These are phyloP conservation scores for Erythrolamprus reginae DNA, from an alignment of 2,113 vertebrate genomes.

Conservation along the genomic window DNA sequence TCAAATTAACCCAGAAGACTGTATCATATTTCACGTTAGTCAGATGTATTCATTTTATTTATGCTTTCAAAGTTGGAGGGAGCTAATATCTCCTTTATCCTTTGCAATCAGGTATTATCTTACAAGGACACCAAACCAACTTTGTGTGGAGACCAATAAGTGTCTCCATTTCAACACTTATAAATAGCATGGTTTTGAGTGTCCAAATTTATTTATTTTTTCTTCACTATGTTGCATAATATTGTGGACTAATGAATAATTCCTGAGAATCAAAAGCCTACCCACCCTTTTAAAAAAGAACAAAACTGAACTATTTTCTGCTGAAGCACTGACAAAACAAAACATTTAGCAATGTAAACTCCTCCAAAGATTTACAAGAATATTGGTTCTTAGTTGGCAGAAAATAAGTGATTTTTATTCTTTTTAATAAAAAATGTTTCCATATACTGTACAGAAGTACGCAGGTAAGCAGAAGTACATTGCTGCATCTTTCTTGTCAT, in stretches of 20 bases:
- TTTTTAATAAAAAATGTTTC: background rate
- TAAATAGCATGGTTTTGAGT: background rate
- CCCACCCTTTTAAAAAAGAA: background rate
- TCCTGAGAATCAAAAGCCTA: background rate
- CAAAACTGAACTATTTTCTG: background rate
- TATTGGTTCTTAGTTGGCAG: background rate
- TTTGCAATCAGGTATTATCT: background rate
- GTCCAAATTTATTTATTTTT: background rate
- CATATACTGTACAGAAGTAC: background rate
- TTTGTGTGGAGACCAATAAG: background rate
- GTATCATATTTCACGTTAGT: background rate
- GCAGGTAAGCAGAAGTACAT: background rate
- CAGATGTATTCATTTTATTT: background rate
- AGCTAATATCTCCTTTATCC: background rate
- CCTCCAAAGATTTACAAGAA: background rate
- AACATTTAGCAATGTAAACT: background rate
- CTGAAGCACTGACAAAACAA: background rate
- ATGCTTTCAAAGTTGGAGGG: background rate
- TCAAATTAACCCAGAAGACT: background rate
- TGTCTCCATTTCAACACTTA: background rate
- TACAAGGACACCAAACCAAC: background rate
- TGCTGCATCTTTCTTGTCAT: accelerated
- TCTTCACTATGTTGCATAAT: background rate
- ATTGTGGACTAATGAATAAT: background rate
- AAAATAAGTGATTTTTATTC: background rate